A percentile compares a stretch with the other conserved stretches of the same genome.
Evolutionary conservation across 2,113 vertebrate species (phyloP).

Genomic region (Mobula hypostoma): DNA sequence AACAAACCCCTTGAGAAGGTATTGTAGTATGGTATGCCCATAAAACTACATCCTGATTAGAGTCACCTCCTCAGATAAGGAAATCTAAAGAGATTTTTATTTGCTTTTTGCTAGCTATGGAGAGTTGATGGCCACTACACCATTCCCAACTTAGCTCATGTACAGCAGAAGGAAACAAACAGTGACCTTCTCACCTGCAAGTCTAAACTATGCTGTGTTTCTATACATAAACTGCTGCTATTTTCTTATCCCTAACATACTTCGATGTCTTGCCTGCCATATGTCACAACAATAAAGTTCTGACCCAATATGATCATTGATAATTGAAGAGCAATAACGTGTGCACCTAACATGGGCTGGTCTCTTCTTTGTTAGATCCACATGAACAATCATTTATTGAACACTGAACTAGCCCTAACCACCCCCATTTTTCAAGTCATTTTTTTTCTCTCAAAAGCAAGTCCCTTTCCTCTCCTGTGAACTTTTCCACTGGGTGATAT

Average conservation of each 20-base stretch:
- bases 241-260: background rate
- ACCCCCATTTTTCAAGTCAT: too few relatives aligned
- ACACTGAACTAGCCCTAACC: background rate
- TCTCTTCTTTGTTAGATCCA: too few relatives aligned
- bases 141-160: background rate
- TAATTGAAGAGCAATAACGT: background rate
- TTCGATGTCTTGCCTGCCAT: background rate
- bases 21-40: background rate
- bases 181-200: background rate
- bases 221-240: background rate
- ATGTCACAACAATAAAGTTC: too few relatives aligned
- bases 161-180: background rate
- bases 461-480: slow-evolving; percentile 20
- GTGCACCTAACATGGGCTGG: background rate
- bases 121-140: background rate
- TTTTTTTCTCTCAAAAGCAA: slow-evolving; percentile 4
- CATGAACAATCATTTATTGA: background rate
- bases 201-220: background rate
- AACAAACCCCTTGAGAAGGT: background rate
- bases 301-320: too few relatives aligned
- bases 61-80: background rate
- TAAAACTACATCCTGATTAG: background rate
- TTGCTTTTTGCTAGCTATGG: background rate
- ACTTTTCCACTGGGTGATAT: slow-evolving; percentile 31
- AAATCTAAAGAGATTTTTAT: background rate